A percentile compares a stretch with the other conserved stretches of the same genome.
These are phyloP conservation scores for Papilio dardanus DNA, from an alignment of 1,140 invertebrate genomes.

Conservation along the genomic window DNA sequence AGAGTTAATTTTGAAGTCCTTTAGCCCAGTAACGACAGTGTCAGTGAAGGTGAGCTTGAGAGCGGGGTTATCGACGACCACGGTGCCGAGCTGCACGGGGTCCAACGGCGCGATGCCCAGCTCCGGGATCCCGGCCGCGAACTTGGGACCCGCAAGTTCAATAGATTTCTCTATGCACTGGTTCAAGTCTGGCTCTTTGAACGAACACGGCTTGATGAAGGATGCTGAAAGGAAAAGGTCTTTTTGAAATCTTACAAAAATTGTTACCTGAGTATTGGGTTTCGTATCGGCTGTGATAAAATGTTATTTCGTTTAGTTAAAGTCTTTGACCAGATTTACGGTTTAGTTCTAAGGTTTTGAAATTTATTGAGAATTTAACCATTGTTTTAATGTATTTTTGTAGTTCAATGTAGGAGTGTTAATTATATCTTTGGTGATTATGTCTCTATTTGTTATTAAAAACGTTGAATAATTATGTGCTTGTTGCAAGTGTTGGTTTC, in stretches of 20 bases:
- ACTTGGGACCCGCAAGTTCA: slow-evolving; percentile 63
- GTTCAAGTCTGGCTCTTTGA: slow-evolving; percentile 79
- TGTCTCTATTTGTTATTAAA: too few species aligned
- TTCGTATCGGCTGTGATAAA: not conserved
- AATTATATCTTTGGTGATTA: too few species aligned
- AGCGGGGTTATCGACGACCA: slow-evolving; percentile 71
- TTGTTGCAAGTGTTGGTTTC: not conserved
- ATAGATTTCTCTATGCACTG: slow-evolving; percentile 80
- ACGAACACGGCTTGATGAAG: slow-evolving; percentile 81
- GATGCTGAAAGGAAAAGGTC: slow-evolving; percentile 73
- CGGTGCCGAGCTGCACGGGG: slow-evolving; percentile 75
- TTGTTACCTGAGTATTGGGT: not conserved
- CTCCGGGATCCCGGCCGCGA: slow-evolving; percentile 81
- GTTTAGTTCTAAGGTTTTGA: not conserved
- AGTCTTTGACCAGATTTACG: too few species aligned
- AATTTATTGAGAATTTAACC: not conserved
- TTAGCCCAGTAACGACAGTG: slow-evolving; percentile 69
- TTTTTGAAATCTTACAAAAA: not conserved
- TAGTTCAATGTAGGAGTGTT: too few species aligned
- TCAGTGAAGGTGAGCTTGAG: slow-evolving; percentile 72
- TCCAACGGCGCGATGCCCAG: slow-evolving; percentile 78
- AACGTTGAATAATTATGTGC: not conserved
- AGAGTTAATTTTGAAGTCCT: slow-evolving; percentile 64
- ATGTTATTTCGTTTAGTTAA: not conserved
- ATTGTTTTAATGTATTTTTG: too few species aligned